These are phyloP conservation scores for Spea hammondii DNA, from an alignment of 2,797 vertebrate species.

Conservation along the genomic window DNA sequence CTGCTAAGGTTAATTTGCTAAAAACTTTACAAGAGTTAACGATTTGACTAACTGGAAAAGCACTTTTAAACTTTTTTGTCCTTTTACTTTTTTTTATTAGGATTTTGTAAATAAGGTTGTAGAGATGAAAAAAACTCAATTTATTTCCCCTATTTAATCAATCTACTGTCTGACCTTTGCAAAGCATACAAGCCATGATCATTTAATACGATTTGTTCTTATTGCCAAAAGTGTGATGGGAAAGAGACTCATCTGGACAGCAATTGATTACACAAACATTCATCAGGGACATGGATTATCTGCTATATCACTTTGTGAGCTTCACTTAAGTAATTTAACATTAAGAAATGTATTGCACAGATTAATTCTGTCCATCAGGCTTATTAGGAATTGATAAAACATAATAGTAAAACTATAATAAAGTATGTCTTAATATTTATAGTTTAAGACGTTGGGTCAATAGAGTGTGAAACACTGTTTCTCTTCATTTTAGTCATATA, in stretches of 20 bases:
- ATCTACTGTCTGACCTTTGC: conserved; percentile 81
- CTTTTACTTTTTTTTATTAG: conserved; percentile 55
- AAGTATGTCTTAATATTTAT: no score
- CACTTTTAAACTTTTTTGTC: no score
- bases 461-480: no score
- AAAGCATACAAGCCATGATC: conserved; percentile 74
- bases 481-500: no score
- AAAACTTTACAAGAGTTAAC: no score
- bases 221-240: conserved; percentile 83
- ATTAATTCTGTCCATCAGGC: conserved; percentile 1
- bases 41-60: no score
- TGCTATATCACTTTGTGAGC: conserved; percentile 66
- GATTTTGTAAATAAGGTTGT: conserved; percentile 64
- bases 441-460: no score
- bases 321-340: conserved; percentile 72
- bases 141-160: conserved; percentile 71
- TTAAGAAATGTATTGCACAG: conserved; percentile 63
- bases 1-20: no score
- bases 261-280: conserved; percentile 96
- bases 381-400: background rate
- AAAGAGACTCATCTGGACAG: conserved; percentile 83
- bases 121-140: conserved; percentile 62
- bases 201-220: conserved; percentile 94
- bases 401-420: no score
- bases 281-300: conserved; percentile 95